Evolutionary conservation across 2,888 invertebrate species (phyloP), one percentile per base, ranked within the genome.

Genomic region (Branchipolynoe longqiensis): DNA sequence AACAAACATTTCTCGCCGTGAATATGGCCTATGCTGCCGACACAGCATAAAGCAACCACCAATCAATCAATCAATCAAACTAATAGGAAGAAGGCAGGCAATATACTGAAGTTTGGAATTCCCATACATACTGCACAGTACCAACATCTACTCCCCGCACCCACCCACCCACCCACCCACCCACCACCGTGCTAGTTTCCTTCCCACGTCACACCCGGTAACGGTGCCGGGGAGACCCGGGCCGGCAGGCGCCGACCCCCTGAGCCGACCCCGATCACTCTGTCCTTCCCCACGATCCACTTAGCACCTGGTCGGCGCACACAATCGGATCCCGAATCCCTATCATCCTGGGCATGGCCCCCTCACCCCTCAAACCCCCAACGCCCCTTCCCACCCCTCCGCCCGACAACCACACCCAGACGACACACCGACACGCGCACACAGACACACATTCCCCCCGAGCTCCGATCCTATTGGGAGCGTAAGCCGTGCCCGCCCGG

Each of bases 301-400:
- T 78, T 78, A 78, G 78, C 78, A 78, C 78, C 78, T 78, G 48
- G 41, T 4, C 41, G n/a, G 48, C 4, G 18, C 38, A 25, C 48
- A 41, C 78, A 78, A 78, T 78, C 48, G 54, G 78, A 78, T 78
- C 78, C 54, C 22, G 22, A 36, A 48, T 54, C 78, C 78, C 78
- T 48, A 48, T 78, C 78, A 41, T 78, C 41, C 41, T 25, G 36
- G 36, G 36, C 4, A 33, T 36, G 36, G 36, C 48, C 8, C 8
- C 48, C 48, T 18, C 8, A 12, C 48, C 48, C 48, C 8, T 48
- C 18, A 8, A 48, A 8, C 48, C 8, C 8, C 48, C 48, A 48
- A 48, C 8, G 8, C 18, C 48, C 48, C 48, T 8, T 8, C 48
- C 48, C 48, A 18, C 8, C 48, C 48, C 48, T 48, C 8, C 8